These are phyloP conservation scores for Hoplias malabaricus DNA, from an alignment of 2,113 vertebrate species.

Conservation along the genomic window DNA sequence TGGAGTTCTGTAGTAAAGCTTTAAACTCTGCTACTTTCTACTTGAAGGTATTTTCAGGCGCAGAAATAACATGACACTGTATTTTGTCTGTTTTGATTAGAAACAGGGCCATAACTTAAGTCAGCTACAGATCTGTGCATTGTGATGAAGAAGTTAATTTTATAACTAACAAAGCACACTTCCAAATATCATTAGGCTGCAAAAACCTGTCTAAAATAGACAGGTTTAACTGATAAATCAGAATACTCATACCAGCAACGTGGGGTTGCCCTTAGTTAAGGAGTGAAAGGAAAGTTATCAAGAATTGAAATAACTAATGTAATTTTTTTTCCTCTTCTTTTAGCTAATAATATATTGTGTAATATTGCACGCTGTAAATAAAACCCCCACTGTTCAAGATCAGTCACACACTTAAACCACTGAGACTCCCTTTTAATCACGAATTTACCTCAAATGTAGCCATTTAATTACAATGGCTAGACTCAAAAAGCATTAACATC, in stretches of 20 bases:
- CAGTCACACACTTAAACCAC: background rate
- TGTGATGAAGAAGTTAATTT: slow-evolving; percentile 11
- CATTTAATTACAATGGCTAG: background rate
- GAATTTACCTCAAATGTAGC: background rate
- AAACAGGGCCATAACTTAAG: background rate
- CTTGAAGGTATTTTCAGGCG: slow-evolving; percentile 15
- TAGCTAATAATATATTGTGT: background rate
- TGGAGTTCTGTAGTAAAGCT: slow-evolving; percentile 33
- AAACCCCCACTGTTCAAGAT: background rate
- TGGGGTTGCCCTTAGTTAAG: background rate
- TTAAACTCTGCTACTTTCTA: slow-evolving; percentile 22
- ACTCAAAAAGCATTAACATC: slow-evolving; percentile 7
- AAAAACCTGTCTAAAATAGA: background rate
- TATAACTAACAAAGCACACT: background rate
- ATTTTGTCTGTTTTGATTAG: background rate
- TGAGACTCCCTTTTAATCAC: slow-evolving; percentile 4
- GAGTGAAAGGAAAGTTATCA: background rate
- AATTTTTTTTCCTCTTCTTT: background rate
- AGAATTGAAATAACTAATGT: background rate
- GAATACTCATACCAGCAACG: background rate
- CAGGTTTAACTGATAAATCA: background rate
- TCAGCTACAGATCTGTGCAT: background rate
- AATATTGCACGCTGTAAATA: background rate
- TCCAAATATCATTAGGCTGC: background rate
- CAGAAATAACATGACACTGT: slow-evolving; percentile 1